Evolutionary conservation across 2,888 invertebrate genomes (phyloP).

Genomic region (Dorcus parallelipipedus): DNA sequence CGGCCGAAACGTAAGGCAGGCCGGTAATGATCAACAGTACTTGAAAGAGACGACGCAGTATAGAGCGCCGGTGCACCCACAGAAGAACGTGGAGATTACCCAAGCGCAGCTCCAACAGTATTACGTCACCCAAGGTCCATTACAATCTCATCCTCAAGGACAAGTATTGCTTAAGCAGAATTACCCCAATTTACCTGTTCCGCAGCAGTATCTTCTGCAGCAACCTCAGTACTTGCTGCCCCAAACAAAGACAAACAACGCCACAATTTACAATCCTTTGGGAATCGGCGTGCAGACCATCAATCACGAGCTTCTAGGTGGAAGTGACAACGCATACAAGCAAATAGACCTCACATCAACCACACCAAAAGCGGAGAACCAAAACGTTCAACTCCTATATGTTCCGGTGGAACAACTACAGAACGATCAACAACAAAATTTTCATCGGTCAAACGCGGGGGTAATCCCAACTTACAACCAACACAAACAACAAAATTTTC

Average conservation of each 20-base stretch:
- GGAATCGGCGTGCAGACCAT: constrained; percentile 7
- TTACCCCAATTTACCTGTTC: not conserved
- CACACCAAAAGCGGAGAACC: constrained; percentile 42
- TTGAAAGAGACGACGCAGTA: constrained; percentile 41
- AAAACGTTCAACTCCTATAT: constrained; percentile 76
- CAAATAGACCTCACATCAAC: constrained; percentile 20
- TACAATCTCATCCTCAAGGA: constrained; percentile 31
- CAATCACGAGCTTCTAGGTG: constrained; percentile 8
- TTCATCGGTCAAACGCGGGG: constrained; percentile 13
- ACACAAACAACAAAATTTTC: not conserved
- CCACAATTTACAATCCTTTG: not conserved
- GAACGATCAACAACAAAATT: constrained; percentile 47
- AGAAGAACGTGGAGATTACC: constrained; percentile 2
- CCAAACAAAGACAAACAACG: not conserved
- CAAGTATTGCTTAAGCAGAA: constrained; percentile 35
- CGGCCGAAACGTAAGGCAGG: constrained; percentile 34
- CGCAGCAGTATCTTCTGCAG: constrained; percentile 15
- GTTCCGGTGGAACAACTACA: constrained; percentile 73
- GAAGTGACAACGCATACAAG: constrained; percentile 5
- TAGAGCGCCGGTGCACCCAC: not conserved
- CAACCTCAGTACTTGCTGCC: constrained; percentile 9
- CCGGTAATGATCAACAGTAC: constrained; percentile 40
- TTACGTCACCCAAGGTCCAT: constrained; percentile 29
- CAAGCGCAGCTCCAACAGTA: constrained; percentile 31
- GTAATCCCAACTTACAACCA: constrained; percentile 5